Percentiles rank a stretch among this genome's conserved stretches.
Evolutionary conservation across 2,888 invertebrate genomes (phyloP).

Genomic region (Meloe dianella): DNA sequence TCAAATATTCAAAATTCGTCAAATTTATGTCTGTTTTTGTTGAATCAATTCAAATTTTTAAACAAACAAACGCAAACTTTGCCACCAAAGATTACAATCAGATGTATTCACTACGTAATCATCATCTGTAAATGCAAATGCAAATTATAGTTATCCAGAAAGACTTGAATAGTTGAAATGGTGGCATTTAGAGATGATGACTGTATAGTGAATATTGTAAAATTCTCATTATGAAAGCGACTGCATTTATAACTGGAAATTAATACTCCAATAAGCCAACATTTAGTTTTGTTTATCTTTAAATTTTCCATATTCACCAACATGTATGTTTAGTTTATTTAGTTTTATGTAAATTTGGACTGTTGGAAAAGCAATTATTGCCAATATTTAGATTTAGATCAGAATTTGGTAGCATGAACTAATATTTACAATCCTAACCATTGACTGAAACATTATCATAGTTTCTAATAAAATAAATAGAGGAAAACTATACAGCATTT

Average conservation of each 20-base stretch:
- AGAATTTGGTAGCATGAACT: background rate
- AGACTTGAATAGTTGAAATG: too few relatives aligned
- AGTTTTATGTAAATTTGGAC: background rate
- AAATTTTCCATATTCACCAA: background rate
- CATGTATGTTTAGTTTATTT: background rate
- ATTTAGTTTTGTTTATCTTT: too few relatives aligned
- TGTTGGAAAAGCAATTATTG: background rate
- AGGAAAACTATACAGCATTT: background rate
- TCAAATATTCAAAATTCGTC: background rate
- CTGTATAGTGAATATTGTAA: too few relatives aligned
- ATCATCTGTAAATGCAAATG: too few relatives aligned
- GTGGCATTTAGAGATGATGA: too few relatives aligned
- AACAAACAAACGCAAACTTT: too few relatives aligned
- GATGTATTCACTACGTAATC: too few relatives aligned
- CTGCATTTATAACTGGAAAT: too few relatives aligned
- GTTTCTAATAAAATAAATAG: background rate
- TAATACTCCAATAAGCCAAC: too few relatives aligned
- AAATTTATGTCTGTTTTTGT: background rate
- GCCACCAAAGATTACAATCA: too few relatives aligned
- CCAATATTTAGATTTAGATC: background rate
- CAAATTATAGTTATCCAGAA: too few relatives aligned
- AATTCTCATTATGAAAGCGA: too few relatives aligned
- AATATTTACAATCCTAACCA: background rate
- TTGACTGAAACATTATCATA: background rate
- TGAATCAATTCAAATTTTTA: background rate